A percentile compares a stretch with the other conserved stretches of the same genome.
Evolutionary conservation across 2,113 vertebrate genomes (phyloP).

Genomic region (Tragelaphus imberbis): DNA sequence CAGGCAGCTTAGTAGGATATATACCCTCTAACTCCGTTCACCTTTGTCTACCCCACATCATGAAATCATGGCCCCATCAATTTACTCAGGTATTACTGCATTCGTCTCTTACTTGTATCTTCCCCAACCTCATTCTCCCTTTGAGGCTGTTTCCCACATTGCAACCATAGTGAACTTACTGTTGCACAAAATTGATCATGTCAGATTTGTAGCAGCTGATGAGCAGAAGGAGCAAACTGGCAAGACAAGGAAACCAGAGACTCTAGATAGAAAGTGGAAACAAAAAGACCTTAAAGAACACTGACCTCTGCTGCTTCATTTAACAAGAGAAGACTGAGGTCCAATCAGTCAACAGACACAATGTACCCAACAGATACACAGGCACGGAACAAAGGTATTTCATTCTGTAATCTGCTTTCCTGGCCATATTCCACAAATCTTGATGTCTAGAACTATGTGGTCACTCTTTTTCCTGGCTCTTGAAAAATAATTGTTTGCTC

Average conservation of each 20-base stretch:
- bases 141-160: neutral
- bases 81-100: neutral
- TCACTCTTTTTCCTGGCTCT: neutral
- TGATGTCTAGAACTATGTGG: neutral
- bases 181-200: neutral
- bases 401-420: neutral
- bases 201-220: neutral
- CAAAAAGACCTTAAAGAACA: neutral
- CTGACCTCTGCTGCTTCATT: neutral
- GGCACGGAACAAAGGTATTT: neutral
- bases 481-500: neutral
- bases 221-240: neutral
- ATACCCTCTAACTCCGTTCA: neutral
- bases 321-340: neutral
- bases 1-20: neutral
- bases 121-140: neutral
- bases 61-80: neutral
- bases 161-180: neutral
- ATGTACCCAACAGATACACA: neutral
- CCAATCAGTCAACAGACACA: neutral
- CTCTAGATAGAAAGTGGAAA: neutral
- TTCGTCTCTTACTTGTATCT: rapidly evolving
- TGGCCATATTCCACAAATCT: neutral
- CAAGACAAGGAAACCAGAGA: neutral
- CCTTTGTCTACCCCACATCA: rapidly evolving